Base-by-base conservation (phyloP, 2,888 invertebrate genomes). In the Idaea dimidiata region DNA sequence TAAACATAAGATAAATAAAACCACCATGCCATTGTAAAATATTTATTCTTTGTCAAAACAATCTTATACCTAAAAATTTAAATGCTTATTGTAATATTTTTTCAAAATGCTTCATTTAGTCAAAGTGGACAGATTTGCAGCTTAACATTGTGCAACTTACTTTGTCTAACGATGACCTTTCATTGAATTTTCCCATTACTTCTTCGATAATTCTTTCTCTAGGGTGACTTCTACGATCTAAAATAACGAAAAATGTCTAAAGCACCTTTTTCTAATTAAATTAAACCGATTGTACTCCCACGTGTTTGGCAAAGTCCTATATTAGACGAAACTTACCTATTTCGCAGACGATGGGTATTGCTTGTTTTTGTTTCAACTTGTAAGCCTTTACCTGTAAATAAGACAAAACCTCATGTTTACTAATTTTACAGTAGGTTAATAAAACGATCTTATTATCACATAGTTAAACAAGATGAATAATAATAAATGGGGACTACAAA, bases 191-290 rank as follows among this genome's bases (percentile, higher is more conserved):
- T 78, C 88, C 88, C 80, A 87, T 80, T 8, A 89, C 86, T 78
- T 87, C 88, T 66, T 84, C 81, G 59, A 89, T 86, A 66, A 87
- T 81, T 73, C 70, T 73, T 68, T 86, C 77, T 66, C 84, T 82
- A 65, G 81, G 81, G 65, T 71, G 74, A 68, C 70, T 74, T 75
- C 76, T 81, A 76, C 69, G 60, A 85, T 83, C 88, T 88, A 89
- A 79, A 88, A 89, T 77, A 70, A 70, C 66, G 60, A 67, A 72
- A 71, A 57, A 14, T 70, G 62, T 72, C 62, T 62, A 66, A 62
- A 54, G 24, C 43, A 55, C 17, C 57, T 59, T 14, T 43, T 17
- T 7, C 54, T 3, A 17, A 54, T 43, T 61, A 56, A 53, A 54
- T 62, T 6, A 55, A 61, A 58, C 32, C 59, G 63, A 65, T 80